Percentiles rank a stretch among this genome's conserved stretches.
Conservation (phyloP, 2,113 vertebrate species). For the Desmodus rotundus region DNA sequence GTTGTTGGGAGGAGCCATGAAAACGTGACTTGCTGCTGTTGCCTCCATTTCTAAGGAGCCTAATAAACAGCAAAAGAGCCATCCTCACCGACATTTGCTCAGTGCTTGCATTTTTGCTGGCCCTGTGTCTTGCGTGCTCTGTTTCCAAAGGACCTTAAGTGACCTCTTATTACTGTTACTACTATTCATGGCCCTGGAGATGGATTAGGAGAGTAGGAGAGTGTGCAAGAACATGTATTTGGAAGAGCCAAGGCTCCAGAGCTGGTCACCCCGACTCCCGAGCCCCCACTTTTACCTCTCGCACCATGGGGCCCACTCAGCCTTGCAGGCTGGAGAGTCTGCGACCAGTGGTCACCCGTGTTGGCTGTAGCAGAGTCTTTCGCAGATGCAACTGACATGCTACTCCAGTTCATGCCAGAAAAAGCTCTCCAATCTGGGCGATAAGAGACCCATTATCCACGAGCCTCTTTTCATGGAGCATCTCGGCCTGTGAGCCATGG, state of each 20-base stretch:
- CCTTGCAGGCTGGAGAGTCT: too few relatives aligned
- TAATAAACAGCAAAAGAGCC: fast-evolving
- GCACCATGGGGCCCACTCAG: fast-evolving
- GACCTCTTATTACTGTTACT: not conserved
- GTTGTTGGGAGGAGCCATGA: not conserved
- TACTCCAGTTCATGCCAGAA: not conserved
- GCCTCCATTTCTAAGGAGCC: not conserved
- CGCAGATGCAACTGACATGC: not conserved
- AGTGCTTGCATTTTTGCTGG: not conserved
- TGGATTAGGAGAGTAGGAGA: not conserved
- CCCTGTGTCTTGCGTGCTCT: too few relatives aligned
- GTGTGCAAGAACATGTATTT: not conserved
- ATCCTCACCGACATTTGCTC: not conserved
- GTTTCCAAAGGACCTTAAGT: not conserved
- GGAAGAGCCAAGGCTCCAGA: not conserved
- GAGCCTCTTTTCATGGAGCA: not conserved
- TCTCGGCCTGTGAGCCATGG: not conserved
- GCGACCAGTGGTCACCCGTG: not conserved
- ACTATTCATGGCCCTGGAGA: not conserved
- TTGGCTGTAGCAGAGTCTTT: not conserved
- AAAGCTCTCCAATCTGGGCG: not conserved
- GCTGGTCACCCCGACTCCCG: not conserved
- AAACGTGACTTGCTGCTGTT: too few relatives aligned
- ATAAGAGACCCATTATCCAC: not conserved
- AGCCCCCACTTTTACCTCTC: fast-evolving